Evolutionary conservation across 2,888 invertebrate species (phyloP).

Genomic region (Dermolepida albohirtum): DNA sequence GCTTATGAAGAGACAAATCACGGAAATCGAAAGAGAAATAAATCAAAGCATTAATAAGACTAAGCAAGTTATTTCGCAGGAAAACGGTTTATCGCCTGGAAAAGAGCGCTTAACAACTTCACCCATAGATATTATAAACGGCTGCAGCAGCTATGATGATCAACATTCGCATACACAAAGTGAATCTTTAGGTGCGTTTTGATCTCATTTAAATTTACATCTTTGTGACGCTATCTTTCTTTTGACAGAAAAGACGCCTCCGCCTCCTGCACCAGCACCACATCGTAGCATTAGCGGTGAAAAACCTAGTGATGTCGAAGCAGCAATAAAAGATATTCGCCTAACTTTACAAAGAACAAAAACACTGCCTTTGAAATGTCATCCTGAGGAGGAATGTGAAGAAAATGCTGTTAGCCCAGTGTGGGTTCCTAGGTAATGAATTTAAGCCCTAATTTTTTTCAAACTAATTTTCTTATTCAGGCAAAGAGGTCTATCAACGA

Average conservation of each 20-base stretch:
- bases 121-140: constrained; percentile 61
- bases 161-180: constrained; percentile 57
- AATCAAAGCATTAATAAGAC: constrained; percentile 70
- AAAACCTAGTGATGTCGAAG: constrained; percentile 66
- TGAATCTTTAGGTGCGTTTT: constrained; percentile 58
- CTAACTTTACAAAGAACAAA: constrained; percentile 81
- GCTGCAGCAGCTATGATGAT: constrained; percentile 60
- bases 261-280: constrained; percentile 82
- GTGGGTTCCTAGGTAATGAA: constrained; percentile 75
- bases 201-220: too few species aligned
- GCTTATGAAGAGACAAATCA: constrained; percentile 76
- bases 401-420: constrained; percentile 72
- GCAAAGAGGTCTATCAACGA: constrained; percentile 68
- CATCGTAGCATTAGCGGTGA: constrained; percentile 65
- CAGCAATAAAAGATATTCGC: constrained; percentile 86
- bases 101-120: constrained; percentile 56
- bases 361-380: constrained; percentile 70
- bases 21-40: constrained; percentile 79
- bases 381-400: constrained; percentile 64
- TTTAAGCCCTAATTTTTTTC: constrained; percentile 45
- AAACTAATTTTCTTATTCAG: constrained; percentile 60
- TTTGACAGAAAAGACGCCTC: constrained; percentile 71
- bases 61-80: constrained; percentile 55
- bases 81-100: constrained; percentile 60
- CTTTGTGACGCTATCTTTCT: background rate